A percentile compares a stretch with the other conserved stretches of the same genome.
phyloP scores from a whole-genome alignment of 2,113 vertebrate species.

The Daubentonia madagascariensis region DNA sequence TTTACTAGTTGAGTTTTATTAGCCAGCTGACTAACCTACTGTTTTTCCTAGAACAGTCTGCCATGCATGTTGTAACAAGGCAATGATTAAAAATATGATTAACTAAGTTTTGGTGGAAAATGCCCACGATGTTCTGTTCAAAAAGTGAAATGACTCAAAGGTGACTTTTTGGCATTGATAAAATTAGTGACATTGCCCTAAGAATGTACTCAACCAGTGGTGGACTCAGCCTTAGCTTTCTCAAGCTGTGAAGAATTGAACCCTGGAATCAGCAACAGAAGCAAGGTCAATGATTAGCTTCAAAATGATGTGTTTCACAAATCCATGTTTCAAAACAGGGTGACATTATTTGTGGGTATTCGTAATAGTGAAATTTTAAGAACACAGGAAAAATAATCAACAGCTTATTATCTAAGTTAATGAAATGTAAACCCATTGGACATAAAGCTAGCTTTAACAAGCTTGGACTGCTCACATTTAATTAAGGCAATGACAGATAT shows the following conservation, averaged over 20 bases:
- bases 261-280: conserved; percentile 18
- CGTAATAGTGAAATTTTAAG: conserved; percentile 11
- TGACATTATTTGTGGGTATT: neutral
- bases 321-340: neutral
- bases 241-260: neutral
- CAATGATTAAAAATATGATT: conserved; percentile 39
- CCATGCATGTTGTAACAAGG: conserved; percentile 15
- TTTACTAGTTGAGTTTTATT: neutral
- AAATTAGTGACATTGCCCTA: neutral
- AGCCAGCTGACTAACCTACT: neutral
- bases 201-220: neutral
- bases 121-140: conserved; percentile 15
- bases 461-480: neutral
- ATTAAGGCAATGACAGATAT: neutral
- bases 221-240: neutral
- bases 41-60: conserved; percentile 42
- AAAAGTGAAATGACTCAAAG: conserved; percentile 36
- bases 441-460: neutral
- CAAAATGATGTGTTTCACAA: conserved; percentile 26
- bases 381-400: neutral
- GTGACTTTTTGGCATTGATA: neutral
- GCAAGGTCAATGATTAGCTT: neutral
- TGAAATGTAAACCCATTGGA: neutral
- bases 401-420: neutral
- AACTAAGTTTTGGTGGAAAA: conserved; percentile 52